These are phyloP conservation scores for Griposia aprilina DNA, from an alignment of 2,888 invertebrate species.

Conservation along the genomic window DNA sequence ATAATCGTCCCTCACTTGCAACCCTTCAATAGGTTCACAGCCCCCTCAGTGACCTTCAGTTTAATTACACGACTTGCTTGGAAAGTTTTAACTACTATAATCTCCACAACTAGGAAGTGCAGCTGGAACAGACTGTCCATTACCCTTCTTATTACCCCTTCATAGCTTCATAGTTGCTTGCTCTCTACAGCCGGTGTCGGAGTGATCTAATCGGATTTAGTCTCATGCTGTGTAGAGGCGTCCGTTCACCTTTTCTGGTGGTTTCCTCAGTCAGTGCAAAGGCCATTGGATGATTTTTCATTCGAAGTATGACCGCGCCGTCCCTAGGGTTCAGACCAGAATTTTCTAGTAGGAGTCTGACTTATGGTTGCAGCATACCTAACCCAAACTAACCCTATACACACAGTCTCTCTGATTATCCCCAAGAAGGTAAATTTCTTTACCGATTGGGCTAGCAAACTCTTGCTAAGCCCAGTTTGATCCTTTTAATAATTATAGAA, in stretches of 20 bases:
- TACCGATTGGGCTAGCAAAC: too few relatives aligned
- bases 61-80: conserved; percentile 27
- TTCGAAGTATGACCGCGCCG: background rate
- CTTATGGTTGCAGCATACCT: background rate
- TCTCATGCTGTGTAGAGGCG: background rate
- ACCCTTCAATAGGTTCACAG: conserved; percentile 14
- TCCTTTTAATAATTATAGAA: background rate
- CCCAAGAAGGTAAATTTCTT: too few relatives aligned
- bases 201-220: background rate
- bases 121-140: conserved; percentile 10
- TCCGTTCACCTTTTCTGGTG: background rate
- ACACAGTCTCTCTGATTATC: background rate
- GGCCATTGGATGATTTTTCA: background rate
- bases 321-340: background rate
- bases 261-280: background rate
- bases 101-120: conserved; percentile 26
- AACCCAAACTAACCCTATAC: background rate
- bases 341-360: background rate
- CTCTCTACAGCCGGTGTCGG: background rate
- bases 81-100: conserved; percentile 32
- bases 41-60: conserved; percentile 31
- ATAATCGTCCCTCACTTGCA: conserved; percentile 9
- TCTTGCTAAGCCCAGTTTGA: background rate
- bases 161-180: background rate
- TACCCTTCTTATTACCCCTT: conserved; percentile 1